A percentile compares a stretch with the other conserved stretches of the same genome.
Conservation (phyloP, 2,113 vertebrate genomes). For the Agapornis roseicollis region DNA sequence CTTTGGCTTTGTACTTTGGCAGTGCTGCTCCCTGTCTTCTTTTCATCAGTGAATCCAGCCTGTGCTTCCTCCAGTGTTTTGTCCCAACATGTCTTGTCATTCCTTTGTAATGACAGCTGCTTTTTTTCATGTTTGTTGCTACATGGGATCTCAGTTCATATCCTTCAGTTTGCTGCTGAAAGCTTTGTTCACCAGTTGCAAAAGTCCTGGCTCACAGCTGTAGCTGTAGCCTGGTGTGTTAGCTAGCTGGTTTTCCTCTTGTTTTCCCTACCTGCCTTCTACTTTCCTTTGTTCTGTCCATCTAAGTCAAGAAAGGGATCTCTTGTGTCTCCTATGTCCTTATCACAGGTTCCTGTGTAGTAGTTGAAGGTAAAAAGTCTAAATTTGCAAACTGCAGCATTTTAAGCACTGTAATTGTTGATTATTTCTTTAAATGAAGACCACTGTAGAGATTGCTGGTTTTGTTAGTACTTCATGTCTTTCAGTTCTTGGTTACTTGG, state of each 20-base stretch:
- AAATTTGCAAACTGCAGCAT: background rate
- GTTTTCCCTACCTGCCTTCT: background rate
- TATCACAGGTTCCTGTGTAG: background rate
- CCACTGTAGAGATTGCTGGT: background rate
- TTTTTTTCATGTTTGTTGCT: background rate
- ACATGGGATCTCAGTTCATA: background rate
- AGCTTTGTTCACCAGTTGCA: background rate
- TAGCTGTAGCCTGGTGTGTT: background rate
- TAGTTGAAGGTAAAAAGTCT: background rate
- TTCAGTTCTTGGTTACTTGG: background rate
- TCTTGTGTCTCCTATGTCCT: background rate
- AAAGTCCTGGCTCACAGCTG: background rate
- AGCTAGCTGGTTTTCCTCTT: background rate
- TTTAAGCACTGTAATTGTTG: background rate
- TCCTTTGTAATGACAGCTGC: background rate
- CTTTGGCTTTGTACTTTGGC: background rate
- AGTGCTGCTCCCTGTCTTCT: background rate
- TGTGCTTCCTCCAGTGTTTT: constrained; percentile 3
- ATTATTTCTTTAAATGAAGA: background rate
- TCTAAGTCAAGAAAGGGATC: background rate
- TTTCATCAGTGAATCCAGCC: constrained; percentile 13
- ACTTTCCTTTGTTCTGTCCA: background rate
- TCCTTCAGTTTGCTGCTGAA: background rate
- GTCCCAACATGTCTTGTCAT: background rate
- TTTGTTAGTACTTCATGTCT: background rate